Evolutionary conservation across 2,888 invertebrate genomes (phyloP).

Genomic region (Drosophila greeni): DNA sequence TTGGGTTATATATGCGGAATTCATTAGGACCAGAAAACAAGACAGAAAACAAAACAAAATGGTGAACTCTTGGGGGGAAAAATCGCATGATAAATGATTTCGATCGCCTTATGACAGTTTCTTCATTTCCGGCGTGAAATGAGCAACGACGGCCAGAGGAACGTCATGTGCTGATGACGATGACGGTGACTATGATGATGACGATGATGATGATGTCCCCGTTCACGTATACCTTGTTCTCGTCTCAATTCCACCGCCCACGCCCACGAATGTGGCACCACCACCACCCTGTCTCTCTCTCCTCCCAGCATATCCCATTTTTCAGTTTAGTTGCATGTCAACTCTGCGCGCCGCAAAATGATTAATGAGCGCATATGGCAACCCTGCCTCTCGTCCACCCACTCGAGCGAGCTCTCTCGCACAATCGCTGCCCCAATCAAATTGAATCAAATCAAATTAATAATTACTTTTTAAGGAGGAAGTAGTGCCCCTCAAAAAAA

Average conservation of each 20-base stretch:
- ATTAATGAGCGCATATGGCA: constrained; percentile 64
- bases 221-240: constrained; percentile 6
- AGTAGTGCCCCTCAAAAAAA: constrained; percentile 45
- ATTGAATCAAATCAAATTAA: constrained; percentile 74
- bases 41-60: constrained; percentile 50
- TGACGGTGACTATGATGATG: constrained; percentile 32
- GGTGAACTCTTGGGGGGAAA: constrained; percentile 41
- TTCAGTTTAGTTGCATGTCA: constrained; percentile 41
- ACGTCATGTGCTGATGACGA: constrained; percentile 26
- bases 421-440: constrained; percentile 59
- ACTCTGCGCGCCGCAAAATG: constrained; percentile 54
- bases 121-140: constrained; percentile 76
- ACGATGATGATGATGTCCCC: constrained; percentile 35
- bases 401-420: constrained; percentile 36
- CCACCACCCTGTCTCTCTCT: neutral
- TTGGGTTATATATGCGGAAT: constrained; percentile 26
- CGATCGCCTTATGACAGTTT: constrained; percentile 77
- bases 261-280: constrained; percentile 8
- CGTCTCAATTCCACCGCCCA: constrained; percentile 20
- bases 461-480: constrained; percentile 70
- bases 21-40: constrained; percentile 40
- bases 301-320: constrained; percentile 1
- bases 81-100: constrained; percentile 76
- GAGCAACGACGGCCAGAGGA: constrained; percentile 51
- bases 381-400: constrained; percentile 12